phyloP scores from a whole-genome alignment of 1,140 invertebrate species.

The Bradysia coprophila region DNA sequence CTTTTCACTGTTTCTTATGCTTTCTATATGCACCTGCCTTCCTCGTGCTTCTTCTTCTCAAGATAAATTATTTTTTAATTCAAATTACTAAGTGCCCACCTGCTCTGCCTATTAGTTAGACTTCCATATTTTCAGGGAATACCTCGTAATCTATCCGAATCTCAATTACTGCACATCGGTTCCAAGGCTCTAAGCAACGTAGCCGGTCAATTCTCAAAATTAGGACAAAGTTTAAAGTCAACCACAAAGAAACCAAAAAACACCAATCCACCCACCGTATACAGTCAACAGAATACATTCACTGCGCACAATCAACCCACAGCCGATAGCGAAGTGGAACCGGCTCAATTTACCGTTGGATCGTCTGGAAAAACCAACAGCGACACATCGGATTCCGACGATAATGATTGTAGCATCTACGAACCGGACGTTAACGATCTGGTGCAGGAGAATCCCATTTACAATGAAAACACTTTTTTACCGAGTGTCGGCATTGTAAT shows the following conservation, averaged over 20 bases:
- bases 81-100: too few relatives aligned
- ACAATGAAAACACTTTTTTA: conserved; percentile 30
- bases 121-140: conserved; percentile 15
- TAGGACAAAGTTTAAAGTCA: conserved; percentile 45
- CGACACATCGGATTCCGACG: conserved; percentile 26
- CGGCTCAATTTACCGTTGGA: conserved; percentile 13
- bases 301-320: conserved; percentile 9
- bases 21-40: too few relatives aligned
- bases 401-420: conserved; percentile 29
- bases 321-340: conserved; percentile 12
- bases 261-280: conserved; percentile 3
- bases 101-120: too few relatives aligned
- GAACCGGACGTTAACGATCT: conserved; percentile 19
- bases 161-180: conserved; percentile 36
- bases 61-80: too few relatives aligned
- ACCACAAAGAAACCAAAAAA: conserved; percentile 17
- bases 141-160: conserved; percentile 35
- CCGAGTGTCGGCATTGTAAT: conserved; percentile 46
- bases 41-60: too few relatives aligned
- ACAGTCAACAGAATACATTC: conserved; percentile 2
- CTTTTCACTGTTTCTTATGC: too few relatives aligned
- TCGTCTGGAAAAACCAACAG: conserved; percentile 7
- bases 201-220: conserved; percentile 65
- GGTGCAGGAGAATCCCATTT: conserved; percentile 11
- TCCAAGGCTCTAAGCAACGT: conserved; percentile 70